These are phyloP conservation scores for Magallana nippona DNA, from an alignment of 2,888 invertebrate species.

Conservation along the genomic window DNA sequence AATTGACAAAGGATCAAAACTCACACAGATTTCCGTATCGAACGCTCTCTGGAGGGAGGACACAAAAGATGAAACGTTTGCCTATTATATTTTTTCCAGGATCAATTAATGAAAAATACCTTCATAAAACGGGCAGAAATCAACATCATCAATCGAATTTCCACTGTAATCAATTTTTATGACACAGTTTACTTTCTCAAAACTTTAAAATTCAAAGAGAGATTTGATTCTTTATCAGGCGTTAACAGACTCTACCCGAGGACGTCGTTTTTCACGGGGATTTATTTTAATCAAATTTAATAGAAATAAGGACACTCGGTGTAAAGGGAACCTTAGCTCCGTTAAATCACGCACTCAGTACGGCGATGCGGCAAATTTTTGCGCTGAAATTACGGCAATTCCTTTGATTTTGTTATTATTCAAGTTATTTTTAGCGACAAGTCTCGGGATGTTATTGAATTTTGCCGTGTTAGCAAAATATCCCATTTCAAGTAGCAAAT, in stretches of 20 bases:
- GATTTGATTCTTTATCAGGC: neutral
- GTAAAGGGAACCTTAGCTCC: neutral
- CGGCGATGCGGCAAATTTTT: neutral
- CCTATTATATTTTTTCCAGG: constrained; percentile 18
- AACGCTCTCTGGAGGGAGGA: constrained; percentile 1
- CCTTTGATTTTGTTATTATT: too few species aligned
- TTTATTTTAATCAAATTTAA: neutral
- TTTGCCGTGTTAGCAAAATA: too few species aligned
- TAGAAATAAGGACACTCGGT: neutral
- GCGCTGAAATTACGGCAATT: too few species aligned
- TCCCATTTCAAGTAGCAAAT: too few species aligned
- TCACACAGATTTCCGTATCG: constrained; percentile 20
- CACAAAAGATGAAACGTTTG: constrained; percentile 6
- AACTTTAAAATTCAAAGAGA: constrained; percentile 13
- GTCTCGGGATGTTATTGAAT: too few species aligned
- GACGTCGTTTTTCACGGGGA: neutral
- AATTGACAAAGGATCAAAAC: constrained; percentile 5
- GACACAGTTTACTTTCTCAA: constrained; percentile 19
- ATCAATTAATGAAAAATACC: constrained; percentile 24
- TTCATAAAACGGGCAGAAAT: neutral
- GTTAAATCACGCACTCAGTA: neutral
- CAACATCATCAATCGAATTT: neutral
- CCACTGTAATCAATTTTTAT: constrained; percentile 19
- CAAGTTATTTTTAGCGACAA: too few species aligned
- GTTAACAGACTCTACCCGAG: neutral